These are phyloP conservation scores for Streblospio benedicti DNA, from an alignment of 1,140 invertebrate genomes.

Conservation along the genomic window DNA sequence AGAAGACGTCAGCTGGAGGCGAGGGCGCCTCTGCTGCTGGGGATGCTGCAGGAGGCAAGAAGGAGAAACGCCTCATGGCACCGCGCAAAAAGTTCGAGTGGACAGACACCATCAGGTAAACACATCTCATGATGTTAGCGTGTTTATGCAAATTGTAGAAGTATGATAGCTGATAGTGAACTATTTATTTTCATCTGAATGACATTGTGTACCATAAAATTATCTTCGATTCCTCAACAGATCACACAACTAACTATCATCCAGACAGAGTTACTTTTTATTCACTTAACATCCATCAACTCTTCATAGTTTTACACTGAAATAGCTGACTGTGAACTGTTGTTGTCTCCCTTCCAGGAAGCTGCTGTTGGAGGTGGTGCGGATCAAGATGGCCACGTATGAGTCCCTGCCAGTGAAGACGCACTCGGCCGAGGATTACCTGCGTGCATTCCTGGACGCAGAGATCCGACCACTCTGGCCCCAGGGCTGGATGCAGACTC, in stretches of 20 bases:
- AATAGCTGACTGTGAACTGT: neutral
- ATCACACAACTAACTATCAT: neutral
- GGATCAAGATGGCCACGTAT: conserved; percentile 50
- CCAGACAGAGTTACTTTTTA: conserved; percentile 10
- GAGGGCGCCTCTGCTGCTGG: conserved; percentile 28
- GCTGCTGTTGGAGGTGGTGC: conserved; percentile 49
- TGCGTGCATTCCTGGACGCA: conserved; percentile 50
- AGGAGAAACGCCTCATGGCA: conserved; percentile 48
- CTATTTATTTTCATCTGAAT: neutral
- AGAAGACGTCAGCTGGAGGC: too few relatives aligned
- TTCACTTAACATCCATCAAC: neutral
- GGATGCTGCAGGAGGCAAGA: conserved; percentile 45
- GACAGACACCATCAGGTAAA: conserved; percentile 53
- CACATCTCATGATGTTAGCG: neutral
- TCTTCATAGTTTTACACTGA: conserved; percentile 20
- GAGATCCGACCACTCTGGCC: conserved; percentile 55
- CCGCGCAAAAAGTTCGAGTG: conserved; percentile 54
- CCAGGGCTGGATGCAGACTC: conserved; percentile 53
- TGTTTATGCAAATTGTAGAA: neutral
- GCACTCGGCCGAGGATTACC: conserved; percentile 52
- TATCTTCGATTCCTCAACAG: neutral
- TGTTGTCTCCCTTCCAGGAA: conserved; percentile 36
- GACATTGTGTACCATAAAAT: neutral
- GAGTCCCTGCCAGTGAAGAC: conserved; percentile 49
- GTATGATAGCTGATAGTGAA: neutral